Evolutionary conservation across 2,797 vertebrate genomes (phyloP).

Genomic region (Pangasius krempfi): DNA sequence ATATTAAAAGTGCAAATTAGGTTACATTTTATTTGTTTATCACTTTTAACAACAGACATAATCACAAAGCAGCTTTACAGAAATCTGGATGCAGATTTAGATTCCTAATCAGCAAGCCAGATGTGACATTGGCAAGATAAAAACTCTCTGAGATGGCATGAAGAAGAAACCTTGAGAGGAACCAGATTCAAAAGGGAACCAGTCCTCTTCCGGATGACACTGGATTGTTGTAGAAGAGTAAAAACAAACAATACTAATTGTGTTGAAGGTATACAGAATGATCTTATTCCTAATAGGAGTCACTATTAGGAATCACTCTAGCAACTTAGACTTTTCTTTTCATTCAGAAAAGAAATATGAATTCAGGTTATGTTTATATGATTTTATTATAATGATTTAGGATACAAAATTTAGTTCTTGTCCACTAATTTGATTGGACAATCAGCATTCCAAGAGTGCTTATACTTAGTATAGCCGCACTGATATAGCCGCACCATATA

Average conservation of each 20-base stretch:
- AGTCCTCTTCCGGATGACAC: neutral
- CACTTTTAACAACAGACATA: neutral
- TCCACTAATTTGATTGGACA: neutral
- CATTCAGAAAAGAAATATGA: neutral
- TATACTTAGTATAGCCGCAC: neutral
- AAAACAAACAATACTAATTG: neutral
- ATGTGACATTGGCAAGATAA: neutral
- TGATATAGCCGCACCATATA: neutral
- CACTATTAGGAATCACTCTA: neutral
- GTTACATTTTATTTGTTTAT: neutral
- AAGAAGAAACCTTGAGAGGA: neutral
- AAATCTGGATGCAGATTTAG: neutral
- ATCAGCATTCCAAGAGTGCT: neutral
- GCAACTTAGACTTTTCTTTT: neutral
- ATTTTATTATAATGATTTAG: neutral
- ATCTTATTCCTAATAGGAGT: neutral
- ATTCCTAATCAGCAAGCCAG: neutral
- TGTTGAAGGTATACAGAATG: neutral
- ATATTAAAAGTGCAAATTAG: neutral
- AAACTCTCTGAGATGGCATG: neutral
- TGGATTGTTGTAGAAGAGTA: neutral
- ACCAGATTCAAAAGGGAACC: neutral
- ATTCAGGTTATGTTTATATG: neutral
- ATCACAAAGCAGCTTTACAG: neutral
- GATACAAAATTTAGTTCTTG: neutral